These are phyloP conservation scores for Entelurus aequoreus DNA, from an alignment of 2,113 vertebrate species.

Conservation along the genomic window DNA sequence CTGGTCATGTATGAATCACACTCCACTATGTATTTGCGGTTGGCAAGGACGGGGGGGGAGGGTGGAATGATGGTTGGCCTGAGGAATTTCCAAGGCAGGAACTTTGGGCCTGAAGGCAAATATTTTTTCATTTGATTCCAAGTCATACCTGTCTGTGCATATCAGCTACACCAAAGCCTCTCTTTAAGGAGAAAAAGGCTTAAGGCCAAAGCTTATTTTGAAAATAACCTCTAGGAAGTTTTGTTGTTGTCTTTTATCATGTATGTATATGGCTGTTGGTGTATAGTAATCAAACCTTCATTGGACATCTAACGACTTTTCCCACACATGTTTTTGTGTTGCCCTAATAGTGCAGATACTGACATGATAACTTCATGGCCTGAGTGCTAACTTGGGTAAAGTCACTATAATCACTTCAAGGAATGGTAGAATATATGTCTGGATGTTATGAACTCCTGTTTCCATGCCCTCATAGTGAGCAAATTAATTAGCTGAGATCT, in stretches of 20 bases:
- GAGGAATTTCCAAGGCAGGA: slow-evolving; percentile 69
- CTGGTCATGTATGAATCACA: slow-evolving; percentile 35
- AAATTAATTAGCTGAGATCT: too few relatives aligned
- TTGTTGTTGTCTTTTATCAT: neutral
- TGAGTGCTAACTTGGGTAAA: too few relatives aligned
- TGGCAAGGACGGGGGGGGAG: slow-evolving; percentile 19
- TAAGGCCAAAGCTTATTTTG: slow-evolving; percentile 6
- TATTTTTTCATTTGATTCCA: slow-evolving; percentile 54
- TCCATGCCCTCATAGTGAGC: too few relatives aligned
- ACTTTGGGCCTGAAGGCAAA: slow-evolving; percentile 54
- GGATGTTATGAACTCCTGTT: too few relatives aligned
- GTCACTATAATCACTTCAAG: too few relatives aligned
- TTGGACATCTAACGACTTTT: too few relatives aligned
- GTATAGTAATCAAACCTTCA: too few relatives aligned
- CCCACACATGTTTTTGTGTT: too few relatives aligned
- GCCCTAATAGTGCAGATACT: too few relatives aligned
- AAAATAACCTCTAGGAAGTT: slow-evolving; percentile 18
- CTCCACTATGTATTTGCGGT: slow-evolving; percentile 29
- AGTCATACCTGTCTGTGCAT: slow-evolving; percentile 50
- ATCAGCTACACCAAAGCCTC: slow-evolving; percentile 33
- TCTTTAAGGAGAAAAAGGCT: slow-evolving; percentile 19
- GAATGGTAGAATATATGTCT: too few relatives aligned
- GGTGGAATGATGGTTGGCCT: slow-evolving; percentile 20
- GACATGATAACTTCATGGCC: too few relatives aligned
- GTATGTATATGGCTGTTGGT: too few relatives aligned